Evolutionary conservation across 2,113 vertebrate species (phyloP).

Genomic region (Heterotis niloticus): DNA sequence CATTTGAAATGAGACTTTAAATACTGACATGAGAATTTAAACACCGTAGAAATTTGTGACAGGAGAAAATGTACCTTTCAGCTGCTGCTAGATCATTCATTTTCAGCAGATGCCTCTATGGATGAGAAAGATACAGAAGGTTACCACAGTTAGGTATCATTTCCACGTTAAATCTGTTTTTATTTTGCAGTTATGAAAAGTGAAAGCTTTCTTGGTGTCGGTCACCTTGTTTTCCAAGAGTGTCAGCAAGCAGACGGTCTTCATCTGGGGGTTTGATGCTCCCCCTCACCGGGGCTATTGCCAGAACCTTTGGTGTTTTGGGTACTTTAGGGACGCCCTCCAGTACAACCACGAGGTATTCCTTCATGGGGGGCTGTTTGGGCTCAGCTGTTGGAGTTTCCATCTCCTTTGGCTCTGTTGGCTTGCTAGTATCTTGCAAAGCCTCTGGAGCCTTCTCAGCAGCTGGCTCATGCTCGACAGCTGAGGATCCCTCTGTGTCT

Average conservation of each 20-base stretch:
- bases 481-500: background rate
- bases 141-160: background rate
- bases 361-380: slow-evolving; percentile 39
- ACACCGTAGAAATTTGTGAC: background rate
- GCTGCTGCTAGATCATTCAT: slow-evolving; percentile 57
- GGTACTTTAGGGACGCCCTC: slow-evolving; percentile 56
- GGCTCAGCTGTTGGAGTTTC: background rate
- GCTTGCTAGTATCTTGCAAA: background rate
- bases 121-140: background rate
- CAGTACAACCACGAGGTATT: slow-evolving; percentile 62
- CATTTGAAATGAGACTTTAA: background rate
- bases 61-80: slow-evolving; percentile 45
- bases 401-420: background rate
- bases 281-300: slow-evolving; percentile 51
- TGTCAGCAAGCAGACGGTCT: background rate
- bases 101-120: slow-evolving; percentile 56
- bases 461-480: background rate
- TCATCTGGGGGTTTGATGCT: slow-evolving; percentile 31
- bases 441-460: background rate
- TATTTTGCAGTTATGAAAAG: background rate
- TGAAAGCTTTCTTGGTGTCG: background rate
- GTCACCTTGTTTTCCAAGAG: slow-evolving; percentile 49
- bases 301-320: slow-evolving; percentile 56
- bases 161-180: background rate
- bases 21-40: background rate